Evolutionary conservation across 2,113 vertebrate genomes (phyloP).

Genomic region (Origma solitaria): DNA sequence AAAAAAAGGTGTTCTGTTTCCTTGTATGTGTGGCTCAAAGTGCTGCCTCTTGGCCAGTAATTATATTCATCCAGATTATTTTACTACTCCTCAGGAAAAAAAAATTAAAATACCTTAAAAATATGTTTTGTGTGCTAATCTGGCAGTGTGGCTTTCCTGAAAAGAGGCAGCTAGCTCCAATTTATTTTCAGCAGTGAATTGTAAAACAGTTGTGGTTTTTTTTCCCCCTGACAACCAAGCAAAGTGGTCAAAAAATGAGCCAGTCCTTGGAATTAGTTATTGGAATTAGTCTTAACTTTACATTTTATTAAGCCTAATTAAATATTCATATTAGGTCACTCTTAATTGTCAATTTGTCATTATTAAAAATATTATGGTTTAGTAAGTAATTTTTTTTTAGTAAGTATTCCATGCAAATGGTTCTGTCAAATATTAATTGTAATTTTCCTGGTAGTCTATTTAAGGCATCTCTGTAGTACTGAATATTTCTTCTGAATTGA

Average conservation of each 20-base stretch:
- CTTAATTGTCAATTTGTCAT: constrained; percentile 23
- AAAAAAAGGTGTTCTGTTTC: neutral
- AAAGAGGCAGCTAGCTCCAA: neutral
- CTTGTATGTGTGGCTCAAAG: neutral
- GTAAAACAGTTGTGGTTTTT: neutral
- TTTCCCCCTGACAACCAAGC: neutral
- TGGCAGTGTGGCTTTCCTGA: neutral
- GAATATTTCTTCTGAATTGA: neutral
- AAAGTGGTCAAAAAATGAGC: neutral
- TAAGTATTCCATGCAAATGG: neutral
- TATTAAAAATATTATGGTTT: neutral
- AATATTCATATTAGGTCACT: neutral
- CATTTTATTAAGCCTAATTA: neutral
- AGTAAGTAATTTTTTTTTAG: neutral
- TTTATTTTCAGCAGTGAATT: neutral
- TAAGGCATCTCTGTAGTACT: neutral
- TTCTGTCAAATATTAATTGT: neutral
- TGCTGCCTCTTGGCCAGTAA: neutral
- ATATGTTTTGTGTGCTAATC: neutral
- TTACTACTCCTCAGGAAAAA: neutral
- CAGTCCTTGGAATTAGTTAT: neutral
- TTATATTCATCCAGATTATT: neutral
- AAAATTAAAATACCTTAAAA: neutral
- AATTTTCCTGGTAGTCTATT: neutral
- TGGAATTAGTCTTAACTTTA: neutral